Conservation (phyloP, 1,140 invertebrate species). For the Macrobrachium rosenbergii region DNA sequence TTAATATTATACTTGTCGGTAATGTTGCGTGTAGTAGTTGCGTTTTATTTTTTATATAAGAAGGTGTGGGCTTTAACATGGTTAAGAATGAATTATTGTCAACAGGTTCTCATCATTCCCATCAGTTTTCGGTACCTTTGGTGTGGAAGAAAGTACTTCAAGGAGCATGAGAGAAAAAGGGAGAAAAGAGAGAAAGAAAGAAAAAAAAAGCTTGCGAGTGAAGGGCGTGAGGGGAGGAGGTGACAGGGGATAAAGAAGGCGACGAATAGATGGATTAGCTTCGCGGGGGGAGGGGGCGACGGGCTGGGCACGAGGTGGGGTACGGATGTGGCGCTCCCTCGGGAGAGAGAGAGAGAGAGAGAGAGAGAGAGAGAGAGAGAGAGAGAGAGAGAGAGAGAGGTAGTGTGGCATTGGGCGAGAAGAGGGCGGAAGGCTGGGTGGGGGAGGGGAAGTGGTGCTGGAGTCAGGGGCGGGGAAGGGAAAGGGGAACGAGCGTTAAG, state of each 20-base stretch:
- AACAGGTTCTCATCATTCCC: too few relatives aligned
- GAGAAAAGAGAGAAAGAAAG: neutral
- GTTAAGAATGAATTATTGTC: too few relatives aligned
- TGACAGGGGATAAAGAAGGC: neutral
- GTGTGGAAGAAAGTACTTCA: neutral
- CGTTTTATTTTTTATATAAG: too few relatives aligned
- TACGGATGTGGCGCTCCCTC: too few relatives aligned
- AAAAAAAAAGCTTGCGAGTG: neutral
- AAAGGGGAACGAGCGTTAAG: neutral
- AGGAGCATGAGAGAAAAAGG: neutral
- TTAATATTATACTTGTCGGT: too few relatives aligned
- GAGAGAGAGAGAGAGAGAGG: neutral
- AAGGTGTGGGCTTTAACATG: too few relatives aligned
- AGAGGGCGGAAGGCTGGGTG: neutral
- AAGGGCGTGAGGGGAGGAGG: constrained; percentile 1
- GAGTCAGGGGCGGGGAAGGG: neutral
- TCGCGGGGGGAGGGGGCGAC: neutral
- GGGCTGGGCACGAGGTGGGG: neutral
- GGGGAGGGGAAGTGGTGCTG: neutral
- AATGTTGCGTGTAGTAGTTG: too few relatives aligned
- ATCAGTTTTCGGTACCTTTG: too few relatives aligned
- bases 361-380: neutral
- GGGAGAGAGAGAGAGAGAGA: neutral
- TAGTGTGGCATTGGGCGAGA: neutral
- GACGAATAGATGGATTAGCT: neutral